Evolutionary conservation across 2,888 invertebrate species (phyloP).

Genomic region (Cryptophagus acutangulus): DNA sequence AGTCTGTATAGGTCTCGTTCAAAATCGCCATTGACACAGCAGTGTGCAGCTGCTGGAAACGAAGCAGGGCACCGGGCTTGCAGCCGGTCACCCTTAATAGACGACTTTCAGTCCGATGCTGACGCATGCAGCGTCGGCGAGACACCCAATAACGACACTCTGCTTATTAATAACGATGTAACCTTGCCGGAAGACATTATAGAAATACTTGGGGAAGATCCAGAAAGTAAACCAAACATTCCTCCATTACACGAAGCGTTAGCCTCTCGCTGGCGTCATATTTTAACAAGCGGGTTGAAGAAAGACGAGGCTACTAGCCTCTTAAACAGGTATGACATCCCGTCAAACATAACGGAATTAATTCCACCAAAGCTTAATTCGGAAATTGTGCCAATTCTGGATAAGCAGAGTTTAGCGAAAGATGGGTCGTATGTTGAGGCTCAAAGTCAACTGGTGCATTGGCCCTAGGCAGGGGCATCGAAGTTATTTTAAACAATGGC

Average conservation of each 20-base stretch:
- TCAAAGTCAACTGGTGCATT: too few species aligned
- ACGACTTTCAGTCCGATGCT: too few species aligned
- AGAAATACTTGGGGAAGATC: conserved; percentile 12
- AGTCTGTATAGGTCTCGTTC: too few species aligned
- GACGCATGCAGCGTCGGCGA: too few species aligned
- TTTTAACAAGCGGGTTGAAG: conserved; percentile 11
- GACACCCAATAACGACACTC: too few species aligned
- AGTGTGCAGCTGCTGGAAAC: too few species aligned
- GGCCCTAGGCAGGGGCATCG: too few species aligned
- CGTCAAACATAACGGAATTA: conserved; percentile 1
- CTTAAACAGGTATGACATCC: conserved; percentile 11
- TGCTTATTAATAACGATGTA: conserved; percentile 12
- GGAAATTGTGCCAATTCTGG: background rate
- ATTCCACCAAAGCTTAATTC: background rate
- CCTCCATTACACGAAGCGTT: conserved; percentile 10
- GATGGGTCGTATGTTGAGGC: background rate
- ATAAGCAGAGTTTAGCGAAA: background rate
- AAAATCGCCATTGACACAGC: too few species aligned
- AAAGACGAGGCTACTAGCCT: conserved; percentile 11
- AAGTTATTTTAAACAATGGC: background rate
- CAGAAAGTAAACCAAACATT: conserved; percentile 4
- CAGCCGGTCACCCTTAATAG: too few species aligned
- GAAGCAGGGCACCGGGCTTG: too few species aligned
- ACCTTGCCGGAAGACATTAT: conserved; percentile 12
- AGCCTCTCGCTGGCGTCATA: conserved; percentile 7